Conservation (phyloP, 2,113 vertebrate species). For the Mobula hypostoma region DNA sequence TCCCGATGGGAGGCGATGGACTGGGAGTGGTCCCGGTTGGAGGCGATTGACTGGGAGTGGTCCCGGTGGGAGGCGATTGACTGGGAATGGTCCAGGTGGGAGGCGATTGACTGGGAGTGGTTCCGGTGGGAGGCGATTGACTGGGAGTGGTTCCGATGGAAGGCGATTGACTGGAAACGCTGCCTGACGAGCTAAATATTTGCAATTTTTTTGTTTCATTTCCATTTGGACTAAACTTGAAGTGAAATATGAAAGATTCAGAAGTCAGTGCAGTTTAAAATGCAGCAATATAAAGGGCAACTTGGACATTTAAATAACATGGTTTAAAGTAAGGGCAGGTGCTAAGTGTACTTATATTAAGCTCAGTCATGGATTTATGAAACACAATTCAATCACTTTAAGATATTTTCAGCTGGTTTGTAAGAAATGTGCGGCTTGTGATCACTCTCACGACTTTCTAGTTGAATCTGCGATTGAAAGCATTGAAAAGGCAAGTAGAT, state of each 20-base stretch:
- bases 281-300: neutral
- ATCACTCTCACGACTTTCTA: conserved; percentile 45
- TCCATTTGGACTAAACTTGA: neutral
- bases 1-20: too few relatives aligned
- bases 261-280: neutral
- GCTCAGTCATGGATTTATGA: neutral
- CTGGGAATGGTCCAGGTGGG: too few relatives aligned
- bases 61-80: too few relatives aligned
- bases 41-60: too few relatives aligned
- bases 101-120: too few relatives aligned
- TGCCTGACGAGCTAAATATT: too few relatives aligned
- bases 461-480: conserved; percentile 88
- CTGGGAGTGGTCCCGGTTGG: too few relatives aligned
- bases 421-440: neutral
- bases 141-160: too few relatives aligned
- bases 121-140: too few relatives aligned
- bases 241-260: neutral
- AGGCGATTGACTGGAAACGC: too few relatives aligned
- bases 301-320: neutral
- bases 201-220: too few relatives aligned
- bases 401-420: neutral
- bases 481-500: conserved; percentile 90
- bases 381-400: neutral
- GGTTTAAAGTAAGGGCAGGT: too few relatives aligned
- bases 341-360: neutral